Base-by-base conservation (phyloP, 2,797 vertebrate species). In the Phoebastria nigripes region DNA sequence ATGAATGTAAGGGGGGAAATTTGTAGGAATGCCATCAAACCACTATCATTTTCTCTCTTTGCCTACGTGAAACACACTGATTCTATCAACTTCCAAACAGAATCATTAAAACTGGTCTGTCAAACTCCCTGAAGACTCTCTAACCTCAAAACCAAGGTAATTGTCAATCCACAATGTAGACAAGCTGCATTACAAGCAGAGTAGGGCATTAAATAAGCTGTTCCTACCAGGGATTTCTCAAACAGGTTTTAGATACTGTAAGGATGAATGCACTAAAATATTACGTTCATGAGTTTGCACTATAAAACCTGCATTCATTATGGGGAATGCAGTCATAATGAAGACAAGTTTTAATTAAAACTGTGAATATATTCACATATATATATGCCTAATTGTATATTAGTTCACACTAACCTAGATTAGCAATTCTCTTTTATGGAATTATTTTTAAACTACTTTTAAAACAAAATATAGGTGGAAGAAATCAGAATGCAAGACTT, bases 311-410 rank as follows among this genome's bases (percentile, higher is more conserved):
- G 24, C 26, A 42, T 76, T 81, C 10, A 19, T 35, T 49, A 58
- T 2, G 16, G 19, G 31, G 31, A 90, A 70, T 19, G 52, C 31
- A 94, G 52, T 4, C 39, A 74, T 24, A 63, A 55, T 0, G 3
- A 91, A 89, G 66, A 49, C 5, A 72, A n/a, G 6, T 26, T 94
- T 71, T 73, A 71, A 47, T 55, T 81, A 46, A 46, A 92, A 62
- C 10, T 46, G 65, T 18, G 3, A 61, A 39, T 66, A 10, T 8
- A 35, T 44, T 84, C 11, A 62, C 22, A 15, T 33, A 49, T 55
- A 20, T 6, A 18, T 4, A 28, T 15, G 8, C 42, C 37, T 44
- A 79, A 71, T 22, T 33, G 11, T 31, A 12, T 35, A 35, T 19
- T 26, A 59, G n/a, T 85, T 85, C n/a, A 83, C 25, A 47, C 12